A percentile compares a stretch with the other conserved stretches of the same genome.
Conservation (phyloP, 2,113 vertebrate genomes). For the Euleptes europaea region DNA sequence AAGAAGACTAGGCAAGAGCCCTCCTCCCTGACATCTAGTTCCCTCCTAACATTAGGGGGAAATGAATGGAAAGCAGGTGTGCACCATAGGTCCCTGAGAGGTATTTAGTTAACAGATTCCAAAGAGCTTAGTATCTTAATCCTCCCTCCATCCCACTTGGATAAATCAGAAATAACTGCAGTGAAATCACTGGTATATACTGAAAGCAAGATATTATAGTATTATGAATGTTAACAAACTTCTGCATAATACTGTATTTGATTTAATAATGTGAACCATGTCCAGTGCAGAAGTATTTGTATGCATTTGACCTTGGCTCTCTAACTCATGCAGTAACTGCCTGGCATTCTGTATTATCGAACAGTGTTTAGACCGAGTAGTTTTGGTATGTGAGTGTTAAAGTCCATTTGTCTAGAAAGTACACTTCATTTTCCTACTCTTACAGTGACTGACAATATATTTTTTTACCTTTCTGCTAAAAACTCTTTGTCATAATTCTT, state of each 20-base stretch:
- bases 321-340: too few relatives aligned
- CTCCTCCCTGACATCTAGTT: neutral
- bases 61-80: neutral
- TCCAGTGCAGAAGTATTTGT: neutral
- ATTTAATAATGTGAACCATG: slow-evolving; percentile 31
- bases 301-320: neutral
- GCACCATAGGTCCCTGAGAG: neutral
- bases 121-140: neutral
- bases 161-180: slow-evolving; percentile 1
- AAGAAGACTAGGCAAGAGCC: too few relatives aligned
- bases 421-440: too few relatives aligned
- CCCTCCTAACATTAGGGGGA: neutral
- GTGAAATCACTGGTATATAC: neutral
- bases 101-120: neutral
- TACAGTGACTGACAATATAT: too few relatives aligned
- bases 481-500: too few relatives aligned
- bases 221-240: neutral
- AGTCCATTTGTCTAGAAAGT: neutral
- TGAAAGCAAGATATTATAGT: neutral
- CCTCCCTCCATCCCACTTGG: neutral
- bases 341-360: too few relatives aligned
- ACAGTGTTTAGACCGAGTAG: neutral
- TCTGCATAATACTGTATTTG: neutral
- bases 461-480: too few relatives aligned
- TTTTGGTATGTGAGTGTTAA: neutral